Conservation (phyloP, 2,888 invertebrate genomes). For the Parnassius glacialis region DNA sequence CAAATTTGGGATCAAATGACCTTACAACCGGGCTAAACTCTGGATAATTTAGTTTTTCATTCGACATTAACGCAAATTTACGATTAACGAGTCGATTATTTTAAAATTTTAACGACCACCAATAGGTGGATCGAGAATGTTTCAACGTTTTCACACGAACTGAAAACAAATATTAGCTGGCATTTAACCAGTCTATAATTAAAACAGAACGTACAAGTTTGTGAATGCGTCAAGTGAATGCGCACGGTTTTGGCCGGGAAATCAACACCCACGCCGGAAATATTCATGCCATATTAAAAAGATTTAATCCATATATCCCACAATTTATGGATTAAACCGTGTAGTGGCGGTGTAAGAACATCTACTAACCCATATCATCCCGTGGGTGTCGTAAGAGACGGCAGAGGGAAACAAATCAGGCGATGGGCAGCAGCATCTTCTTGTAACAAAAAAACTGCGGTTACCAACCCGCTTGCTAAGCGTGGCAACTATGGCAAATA, state of each 20-base stretch:
- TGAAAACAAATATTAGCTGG: conserved; percentile 62
- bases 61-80: conserved; percentile 7
- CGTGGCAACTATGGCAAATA: no score
- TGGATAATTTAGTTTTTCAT: conserved; percentile 3
- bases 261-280: conserved; percentile 56
- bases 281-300: conserved; percentile 30
- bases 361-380: no score
- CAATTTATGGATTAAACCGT: no score
- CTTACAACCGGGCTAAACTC: neutral
- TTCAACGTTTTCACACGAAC: conserved; percentile 49
- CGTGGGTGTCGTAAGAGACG: no score
- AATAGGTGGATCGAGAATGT: conserved; percentile 32
- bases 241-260: conserved; percentile 52
- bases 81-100: conserved; percentile 1
- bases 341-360: no score
- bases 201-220: conserved; percentile 50
- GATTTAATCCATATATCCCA: neutral
- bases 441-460: no score
- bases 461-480: no score
- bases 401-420: no score
- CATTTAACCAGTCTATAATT: conserved; percentile 73
- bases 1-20: neutral
- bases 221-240: conserved; percentile 54
- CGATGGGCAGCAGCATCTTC: no score
- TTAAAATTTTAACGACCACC: neutral